These are phyloP conservation scores for Acanthiza pusilla DNA, from an alignment of 2,797 vertebrate genomes.

Conservation along the genomic window DNA sequence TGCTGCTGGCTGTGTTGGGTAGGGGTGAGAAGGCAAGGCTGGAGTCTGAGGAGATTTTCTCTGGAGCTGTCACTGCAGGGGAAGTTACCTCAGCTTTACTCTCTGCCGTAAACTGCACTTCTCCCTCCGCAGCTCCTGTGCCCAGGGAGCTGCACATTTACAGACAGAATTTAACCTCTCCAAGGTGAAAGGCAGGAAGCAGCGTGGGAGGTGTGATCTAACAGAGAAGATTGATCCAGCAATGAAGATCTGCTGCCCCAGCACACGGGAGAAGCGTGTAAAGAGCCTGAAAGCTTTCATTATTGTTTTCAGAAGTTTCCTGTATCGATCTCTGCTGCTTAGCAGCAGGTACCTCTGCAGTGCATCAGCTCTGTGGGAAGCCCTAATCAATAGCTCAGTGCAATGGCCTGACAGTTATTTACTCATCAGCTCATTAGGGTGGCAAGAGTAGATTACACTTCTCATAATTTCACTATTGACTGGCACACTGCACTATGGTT, in stretches of 20 bases:
- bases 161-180: background rate
- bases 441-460: conserved; percentile 41
- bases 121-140: background rate
- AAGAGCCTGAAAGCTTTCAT: background rate
- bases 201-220: background rate
- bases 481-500: background rate
- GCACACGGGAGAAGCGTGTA: background rate
- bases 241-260: background rate
- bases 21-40: background rate
- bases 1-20: background rate
- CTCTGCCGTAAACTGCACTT: background rate
- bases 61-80: background rate
- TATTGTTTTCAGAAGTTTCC: background rate
- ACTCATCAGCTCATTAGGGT: conserved; percentile 52
- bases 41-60: background rate
- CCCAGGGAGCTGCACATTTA: rapidly evolving
- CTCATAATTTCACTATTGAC: conserved; percentile 35
- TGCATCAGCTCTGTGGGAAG: background rate
- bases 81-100: background rate
- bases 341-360: background rate
- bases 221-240: background rate
- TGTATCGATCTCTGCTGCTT: conserved; percentile 3
- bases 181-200: background rate
- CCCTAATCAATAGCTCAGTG: conserved; percentile 1
- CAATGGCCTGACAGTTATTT: conserved; percentile 38